phyloP scores from a whole-genome alignment of 2,888 invertebrate species.

The Dastarcus helophoroides region DNA sequence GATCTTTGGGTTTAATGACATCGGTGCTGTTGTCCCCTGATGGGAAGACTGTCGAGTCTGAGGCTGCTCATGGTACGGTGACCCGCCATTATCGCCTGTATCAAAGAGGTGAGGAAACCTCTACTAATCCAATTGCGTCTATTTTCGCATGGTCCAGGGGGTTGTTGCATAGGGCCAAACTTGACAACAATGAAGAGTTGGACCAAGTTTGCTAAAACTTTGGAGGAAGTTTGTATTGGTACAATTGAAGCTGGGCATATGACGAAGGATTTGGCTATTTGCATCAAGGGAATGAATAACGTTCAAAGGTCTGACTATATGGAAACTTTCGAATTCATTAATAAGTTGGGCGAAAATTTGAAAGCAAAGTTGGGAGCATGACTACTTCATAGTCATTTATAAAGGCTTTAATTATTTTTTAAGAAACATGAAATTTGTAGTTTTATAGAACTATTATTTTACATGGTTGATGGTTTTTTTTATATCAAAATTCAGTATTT shows the following conservation, averaged over 20 bases:
- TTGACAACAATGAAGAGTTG: constrained; percentile 73
- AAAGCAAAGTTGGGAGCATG: constrained; percentile 48
- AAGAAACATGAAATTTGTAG: constrained; percentile 36
- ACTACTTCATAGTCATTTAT: constrained; percentile 29
- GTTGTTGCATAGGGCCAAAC: constrained; percentile 82
- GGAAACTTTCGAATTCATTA: constrained; percentile 95
- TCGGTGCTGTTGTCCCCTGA: constrained; percentile 94
- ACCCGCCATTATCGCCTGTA: constrained; percentile 49
- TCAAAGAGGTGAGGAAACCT: constrained; percentile 93
- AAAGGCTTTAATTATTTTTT: background rate
- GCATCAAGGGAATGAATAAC: constrained; percentile 85
- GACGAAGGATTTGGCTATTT: constrained; percentile 98
- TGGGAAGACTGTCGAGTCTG: constrained; percentile 95
- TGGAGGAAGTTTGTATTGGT: constrained; percentile 85
- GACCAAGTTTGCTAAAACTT: constrained; percentile 69
- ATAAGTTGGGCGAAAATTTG: constrained; percentile 87
- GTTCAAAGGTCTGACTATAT: constrained; percentile 73
- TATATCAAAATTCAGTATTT: constrained; percentile 2
- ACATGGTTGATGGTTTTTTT: background rate
- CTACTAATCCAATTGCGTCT: constrained; percentile 97
- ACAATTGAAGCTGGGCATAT: constrained; percentile 91
- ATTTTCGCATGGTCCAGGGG: constrained; percentile 99
- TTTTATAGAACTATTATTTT: constrained; percentile 12
- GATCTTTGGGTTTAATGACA: constrained; percentile 96
- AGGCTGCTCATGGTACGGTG: constrained; percentile 92